phyloP scores from a whole-genome alignment of 2,797 vertebrate species.

The Epinephelus malabaricus region DNA sequence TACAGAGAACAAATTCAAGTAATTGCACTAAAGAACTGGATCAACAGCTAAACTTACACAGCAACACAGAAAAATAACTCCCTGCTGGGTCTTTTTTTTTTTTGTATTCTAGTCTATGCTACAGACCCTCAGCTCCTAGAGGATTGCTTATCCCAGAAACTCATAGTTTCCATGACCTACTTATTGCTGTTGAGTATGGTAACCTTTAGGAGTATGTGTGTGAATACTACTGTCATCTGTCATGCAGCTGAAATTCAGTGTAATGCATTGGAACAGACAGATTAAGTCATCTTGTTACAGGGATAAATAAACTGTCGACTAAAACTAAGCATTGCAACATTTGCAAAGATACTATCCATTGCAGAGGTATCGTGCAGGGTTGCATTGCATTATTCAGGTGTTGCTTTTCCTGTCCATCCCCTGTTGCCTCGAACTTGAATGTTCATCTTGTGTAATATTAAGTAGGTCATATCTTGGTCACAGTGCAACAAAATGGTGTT shows the following conservation, averaged over 20 bases:
- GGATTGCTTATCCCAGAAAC: too few species aligned
- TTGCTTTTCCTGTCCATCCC: not conserved
- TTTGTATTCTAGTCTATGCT: not conserved
- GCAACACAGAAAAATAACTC: not conserved
- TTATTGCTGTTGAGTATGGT: not conserved
- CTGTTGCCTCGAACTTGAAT: not conserved
- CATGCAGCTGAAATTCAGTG: too few species aligned
- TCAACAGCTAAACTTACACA: not conserved
- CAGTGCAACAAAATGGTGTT: rapidly evolving
- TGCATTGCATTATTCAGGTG: not conserved
- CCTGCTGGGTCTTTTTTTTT: not conserved
- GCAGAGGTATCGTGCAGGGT: not conserved
- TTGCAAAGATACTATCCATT: too few species aligned
- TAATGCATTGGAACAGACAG: not conserved
- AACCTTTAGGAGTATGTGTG: not conserved
- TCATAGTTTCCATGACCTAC: not conserved
- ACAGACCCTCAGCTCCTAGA: too few species aligned
- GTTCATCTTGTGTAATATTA: not conserved
- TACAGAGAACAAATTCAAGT: not conserved
- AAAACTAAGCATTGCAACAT: not conserved
- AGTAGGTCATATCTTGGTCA: not conserved
- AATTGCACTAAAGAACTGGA: not conserved
- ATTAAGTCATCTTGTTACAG: not conserved
- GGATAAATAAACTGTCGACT: not conserved
- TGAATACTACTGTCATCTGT: not conserved